These are phyloP conservation scores for Anarhynchus alexandrinus DNA, from an alignment of 2,113 vertebrate genomes.

Conservation along the genomic window DNA sequence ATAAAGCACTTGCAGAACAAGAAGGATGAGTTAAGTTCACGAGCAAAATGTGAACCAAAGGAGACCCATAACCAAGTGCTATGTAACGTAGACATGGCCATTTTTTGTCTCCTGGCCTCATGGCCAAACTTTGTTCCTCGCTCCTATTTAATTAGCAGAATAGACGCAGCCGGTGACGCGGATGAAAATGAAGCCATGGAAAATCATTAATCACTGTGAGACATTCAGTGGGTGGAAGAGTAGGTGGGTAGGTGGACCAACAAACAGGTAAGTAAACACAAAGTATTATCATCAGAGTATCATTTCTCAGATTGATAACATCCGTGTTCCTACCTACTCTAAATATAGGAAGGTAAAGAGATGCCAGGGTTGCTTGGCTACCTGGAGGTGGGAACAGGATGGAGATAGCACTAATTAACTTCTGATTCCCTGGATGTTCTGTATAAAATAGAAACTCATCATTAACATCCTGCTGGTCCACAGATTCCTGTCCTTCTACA, in stretches of 20 bases:
- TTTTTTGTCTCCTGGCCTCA: background rate
- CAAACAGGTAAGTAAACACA: constrained; percentile 4
- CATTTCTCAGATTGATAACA: background rate
- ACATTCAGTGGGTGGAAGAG: background rate
- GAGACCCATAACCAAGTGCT: too few species aligned
- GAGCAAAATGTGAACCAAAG: background rate
- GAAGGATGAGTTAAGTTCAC: background rate
- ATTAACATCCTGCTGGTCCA: rapidly evolving
- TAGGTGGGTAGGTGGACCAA: background rate
- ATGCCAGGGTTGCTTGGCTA: background rate
- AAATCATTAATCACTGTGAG: background rate
- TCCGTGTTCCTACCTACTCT: background rate
- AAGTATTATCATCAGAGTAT: background rate
- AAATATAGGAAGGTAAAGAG: background rate
- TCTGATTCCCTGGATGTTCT: background rate
- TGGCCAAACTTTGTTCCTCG: background rate
- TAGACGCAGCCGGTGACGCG: background rate
- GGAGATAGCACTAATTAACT: background rate
- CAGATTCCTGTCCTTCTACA: background rate
- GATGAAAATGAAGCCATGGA: background rate
- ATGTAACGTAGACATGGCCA: rapidly evolving
- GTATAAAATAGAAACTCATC: background rate
- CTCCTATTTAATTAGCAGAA: background rate
- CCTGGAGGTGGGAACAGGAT: background rate
- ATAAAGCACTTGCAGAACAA: background rate